These are phyloP conservation scores for Myxocyprinus asiaticus DNA, from an alignment of 2,113 vertebrate genomes.

Conservation along the genomic window DNA sequence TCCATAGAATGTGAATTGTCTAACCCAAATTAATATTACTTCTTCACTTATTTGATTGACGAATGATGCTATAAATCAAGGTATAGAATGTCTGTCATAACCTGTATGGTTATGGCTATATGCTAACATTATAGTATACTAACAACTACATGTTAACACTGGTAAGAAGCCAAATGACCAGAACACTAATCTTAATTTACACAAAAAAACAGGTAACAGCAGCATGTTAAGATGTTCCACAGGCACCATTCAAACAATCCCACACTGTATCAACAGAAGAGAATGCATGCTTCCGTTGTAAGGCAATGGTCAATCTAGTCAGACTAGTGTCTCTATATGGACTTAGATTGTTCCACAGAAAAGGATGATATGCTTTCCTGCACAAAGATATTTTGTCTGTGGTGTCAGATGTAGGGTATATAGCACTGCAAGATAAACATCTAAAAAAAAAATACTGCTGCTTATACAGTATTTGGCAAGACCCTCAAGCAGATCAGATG, in stretches of 20 bases:
- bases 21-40: background rate
- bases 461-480: too few species aligned
- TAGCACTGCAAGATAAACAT: conserved; percentile 32
- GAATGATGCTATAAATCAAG: too few species aligned
- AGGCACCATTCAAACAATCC: background rate
- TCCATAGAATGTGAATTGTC: background rate
- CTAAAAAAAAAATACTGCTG: background rate
- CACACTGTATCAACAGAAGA: too few species aligned
- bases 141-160: too few species aligned
- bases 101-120: too few species aligned
- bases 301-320: conserved; percentile 54
- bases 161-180: background rate
- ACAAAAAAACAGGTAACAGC: background rate
- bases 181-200: background rate
- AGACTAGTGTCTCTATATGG: conserved; percentile 53
- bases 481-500: conserved; percentile 1
- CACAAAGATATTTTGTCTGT: conserved; percentile 43
- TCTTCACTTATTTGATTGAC: background rate
- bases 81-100: too few species aligned
- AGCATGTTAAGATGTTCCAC: background rate
- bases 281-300: conserved; percentile 17
- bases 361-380: conserved; percentile 58
- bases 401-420: conserved; percentile 19
- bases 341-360: conserved; percentile 57
- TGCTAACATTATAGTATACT: too few species aligned